Evolutionary conservation across 2,888 invertebrate genomes (phyloP).

Genomic region (Enoplolaimus lenunculus): DNA sequence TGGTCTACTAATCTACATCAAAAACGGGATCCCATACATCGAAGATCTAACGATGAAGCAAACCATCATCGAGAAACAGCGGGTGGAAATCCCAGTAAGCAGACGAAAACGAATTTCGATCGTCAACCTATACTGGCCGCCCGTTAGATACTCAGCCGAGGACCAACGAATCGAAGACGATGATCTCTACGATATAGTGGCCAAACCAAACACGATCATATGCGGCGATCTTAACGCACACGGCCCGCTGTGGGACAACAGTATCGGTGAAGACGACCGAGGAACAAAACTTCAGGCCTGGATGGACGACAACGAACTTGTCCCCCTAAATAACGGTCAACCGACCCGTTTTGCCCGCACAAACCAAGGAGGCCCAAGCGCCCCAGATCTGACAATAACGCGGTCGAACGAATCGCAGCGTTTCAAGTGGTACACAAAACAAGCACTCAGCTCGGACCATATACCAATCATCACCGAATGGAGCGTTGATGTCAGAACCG

Average conservation of each 20-base stretch:
- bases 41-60: no score
- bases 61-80: no score
- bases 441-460: conserved; percentile 1
- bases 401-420: neutral
- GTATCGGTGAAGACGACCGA: neutral
- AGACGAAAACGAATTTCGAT: no score
- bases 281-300: conserved; percentile 2
- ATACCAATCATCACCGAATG: neutral
- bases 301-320: neutral
- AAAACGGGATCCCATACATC: no score
- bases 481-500: neutral
- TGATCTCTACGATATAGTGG: neutral
- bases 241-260: conserved; percentile 11
- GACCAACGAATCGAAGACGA: neutral
- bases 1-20: no score
- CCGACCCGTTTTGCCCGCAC: conserved; percentile 2
- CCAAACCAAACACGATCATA: conserved; percentile 2
- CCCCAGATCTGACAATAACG: conserved; percentile 3
- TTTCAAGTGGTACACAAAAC: neutral
- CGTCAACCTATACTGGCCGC: neutral
- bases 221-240: conserved; percentile 12
- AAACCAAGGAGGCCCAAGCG: neutral
- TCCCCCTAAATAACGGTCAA: neutral
- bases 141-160: neutral
- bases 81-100: no score